These are phyloP conservation scores for Plagodis pulveraria DNA, from an alignment of 2,888 invertebrate species.

Conservation along the genomic window DNA sequence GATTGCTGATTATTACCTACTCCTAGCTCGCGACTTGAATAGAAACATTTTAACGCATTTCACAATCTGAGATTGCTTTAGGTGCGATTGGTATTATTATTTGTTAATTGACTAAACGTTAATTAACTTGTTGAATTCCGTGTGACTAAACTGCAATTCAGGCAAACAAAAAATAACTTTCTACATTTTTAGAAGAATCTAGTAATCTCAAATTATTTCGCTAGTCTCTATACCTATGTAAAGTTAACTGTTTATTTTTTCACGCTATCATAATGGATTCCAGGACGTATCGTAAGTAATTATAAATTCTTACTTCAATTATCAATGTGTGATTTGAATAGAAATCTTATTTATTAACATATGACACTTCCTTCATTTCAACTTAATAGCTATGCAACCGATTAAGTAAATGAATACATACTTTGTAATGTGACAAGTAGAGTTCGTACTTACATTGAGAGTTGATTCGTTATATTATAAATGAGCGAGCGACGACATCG, in stretches of 20 bases:
- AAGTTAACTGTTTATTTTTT: slow-evolving; percentile 11
- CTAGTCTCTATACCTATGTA: no score
- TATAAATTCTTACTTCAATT: background rate
- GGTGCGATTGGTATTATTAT: background rate
- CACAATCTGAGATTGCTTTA: slow-evolving; percentile 17
- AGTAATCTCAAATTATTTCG: no score
- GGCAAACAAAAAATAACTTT: no score
- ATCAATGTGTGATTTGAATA: background rate
- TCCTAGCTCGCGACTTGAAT: slow-evolving; percentile 14
- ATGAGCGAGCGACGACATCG: slow-evolving; percentile 45
- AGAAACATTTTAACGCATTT: slow-evolving; percentile 16
- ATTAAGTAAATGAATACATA: slow-evolving; percentile 3
- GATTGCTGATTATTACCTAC: slow-evolving; percentile 34
- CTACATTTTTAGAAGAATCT: no score
- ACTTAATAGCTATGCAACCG: slow-evolving; percentile 2
- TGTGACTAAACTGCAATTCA: no score
- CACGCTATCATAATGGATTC: slow-evolving; percentile 29
- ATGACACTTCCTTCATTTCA: slow-evolving; percentile 5
- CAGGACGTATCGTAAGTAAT: slow-evolving; percentile 22
- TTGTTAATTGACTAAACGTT: background rate
- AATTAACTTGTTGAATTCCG: background rate
- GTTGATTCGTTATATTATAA: slow-evolving; percentile 51
- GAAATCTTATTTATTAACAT: slow-evolving; percentile 3
- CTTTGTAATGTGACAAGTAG: slow-evolving; percentile 2
- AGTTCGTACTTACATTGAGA: slow-evolving; percentile 43